Conservation (phyloP, 2,888 invertebrate genomes). For the Drosophila mettleri region DNA sequence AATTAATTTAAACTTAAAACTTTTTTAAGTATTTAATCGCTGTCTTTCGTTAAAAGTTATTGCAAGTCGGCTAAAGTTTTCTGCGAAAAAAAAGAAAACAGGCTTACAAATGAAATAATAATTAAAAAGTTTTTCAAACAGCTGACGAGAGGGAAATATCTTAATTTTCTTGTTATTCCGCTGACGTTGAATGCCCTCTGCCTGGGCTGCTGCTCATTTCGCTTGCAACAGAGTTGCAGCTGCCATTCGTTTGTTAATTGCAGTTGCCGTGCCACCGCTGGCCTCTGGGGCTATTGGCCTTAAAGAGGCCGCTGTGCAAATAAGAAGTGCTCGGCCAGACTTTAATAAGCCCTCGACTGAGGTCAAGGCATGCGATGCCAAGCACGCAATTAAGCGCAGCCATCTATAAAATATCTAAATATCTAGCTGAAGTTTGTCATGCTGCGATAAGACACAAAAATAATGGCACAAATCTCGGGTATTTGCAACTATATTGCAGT, state of each 20-base stretch:
- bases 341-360: constrained; percentile 30
- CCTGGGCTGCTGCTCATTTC: not conserved
- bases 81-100: not conserved
- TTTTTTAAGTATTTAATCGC: not conserved
- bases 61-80: not conserved
- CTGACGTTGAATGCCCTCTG: not conserved
- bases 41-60: not conserved
- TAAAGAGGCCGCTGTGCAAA: constrained; percentile 28
- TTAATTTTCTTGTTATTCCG: constrained; percentile 16
- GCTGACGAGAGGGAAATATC: constrained; percentile 6
- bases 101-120: constrained; percentile 26
- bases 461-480: not conserved
- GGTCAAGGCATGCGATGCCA: constrained; percentile 41
- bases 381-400: constrained; percentile 57
- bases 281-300: constrained; percentile 21
- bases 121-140: constrained; percentile 45
- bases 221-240: constrained; percentile 9
- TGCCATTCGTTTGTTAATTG: constrained; percentile 18
- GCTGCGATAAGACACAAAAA: constrained; percentile 11
- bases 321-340: constrained; percentile 20
- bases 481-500: not conserved
- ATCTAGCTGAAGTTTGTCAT: constrained; percentile 29
- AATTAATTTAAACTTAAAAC: not conserved
- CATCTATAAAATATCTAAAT: constrained; percentile 62
- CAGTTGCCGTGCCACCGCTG: constrained; percentile 29